Evolutionary conservation across 2,797 vertebrate genomes (phyloP).

Genomic region (Crax fasciolata): DNA sequence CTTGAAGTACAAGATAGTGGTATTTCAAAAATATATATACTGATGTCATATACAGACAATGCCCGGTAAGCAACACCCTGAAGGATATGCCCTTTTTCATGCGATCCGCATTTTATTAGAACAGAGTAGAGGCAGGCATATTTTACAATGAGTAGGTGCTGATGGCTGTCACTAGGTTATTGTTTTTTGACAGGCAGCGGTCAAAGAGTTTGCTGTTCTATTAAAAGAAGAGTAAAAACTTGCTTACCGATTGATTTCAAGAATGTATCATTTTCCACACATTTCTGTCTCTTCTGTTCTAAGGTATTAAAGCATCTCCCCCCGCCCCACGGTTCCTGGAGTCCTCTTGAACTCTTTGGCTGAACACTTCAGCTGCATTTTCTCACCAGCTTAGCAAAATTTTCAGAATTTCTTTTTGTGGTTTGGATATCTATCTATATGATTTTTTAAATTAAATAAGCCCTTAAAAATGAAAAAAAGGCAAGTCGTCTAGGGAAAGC

Average conservation of each 20-base stretch:
- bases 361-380: background rate
- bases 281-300: background rate
- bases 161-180: slow-evolving; percentile 52
- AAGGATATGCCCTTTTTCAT: slow-evolving; percentile 67
- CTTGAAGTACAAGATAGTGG: slow-evolving; percentile 78
- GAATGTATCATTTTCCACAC: slow-evolving; percentile 8
- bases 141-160: slow-evolving; percentile 60
- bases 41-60: slow-evolving; percentile 70
- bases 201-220: slow-evolving; percentile 48
- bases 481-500: background rate
- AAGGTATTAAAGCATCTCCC: background rate
- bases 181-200: slow-evolving; percentile 47
- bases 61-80: slow-evolving; percentile 74
- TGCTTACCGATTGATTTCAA: slow-evolving; percentile 42
- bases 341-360: background rate
- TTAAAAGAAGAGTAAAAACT: slow-evolving; percentile 68
- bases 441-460: background rate
- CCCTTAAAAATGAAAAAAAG: background rate
- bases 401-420: background rate
- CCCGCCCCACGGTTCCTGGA: background rate
- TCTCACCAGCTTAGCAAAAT: background rate
- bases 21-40: slow-evolving; percentile 77
- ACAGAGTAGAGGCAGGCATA: slow-evolving; percentile 25
- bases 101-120: slow-evolving; percentile 47
- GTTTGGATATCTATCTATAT: background rate